Conservation (phyloP, 2,888 invertebrate species). For the Amphipyra berbera region DNA sequence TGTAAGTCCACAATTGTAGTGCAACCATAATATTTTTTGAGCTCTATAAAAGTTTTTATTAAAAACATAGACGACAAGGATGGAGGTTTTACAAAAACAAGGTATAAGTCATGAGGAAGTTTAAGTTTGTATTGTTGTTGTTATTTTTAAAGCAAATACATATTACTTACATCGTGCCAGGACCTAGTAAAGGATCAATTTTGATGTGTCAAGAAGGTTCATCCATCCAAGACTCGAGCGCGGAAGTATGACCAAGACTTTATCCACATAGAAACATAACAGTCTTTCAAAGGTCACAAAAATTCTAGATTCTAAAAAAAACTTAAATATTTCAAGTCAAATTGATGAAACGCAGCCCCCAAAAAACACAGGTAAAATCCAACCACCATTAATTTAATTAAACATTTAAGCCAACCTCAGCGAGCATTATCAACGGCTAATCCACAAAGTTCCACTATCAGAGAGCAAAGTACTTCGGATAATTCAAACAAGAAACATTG, state of each 20-base stretch:
- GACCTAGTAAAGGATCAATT: too few species aligned
- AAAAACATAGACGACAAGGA: constrained; percentile 8
- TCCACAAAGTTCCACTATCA: constrained; percentile 50
- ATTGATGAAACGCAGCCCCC: background rate
- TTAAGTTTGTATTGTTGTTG: too few species aligned
- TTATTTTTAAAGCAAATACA: too few species aligned
- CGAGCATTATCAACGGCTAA: constrained; percentile 41
- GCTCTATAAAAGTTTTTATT: background rate
- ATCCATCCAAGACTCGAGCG: too few species aligned
- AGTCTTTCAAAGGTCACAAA: too few species aligned
- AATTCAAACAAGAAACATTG: constrained; percentile 68
- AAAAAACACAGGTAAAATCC: constrained; percentile 11
- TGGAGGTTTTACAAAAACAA: background rate
- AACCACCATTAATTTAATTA: constrained; percentile 16
- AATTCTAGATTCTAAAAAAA: too few species aligned
- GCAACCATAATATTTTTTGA: constrained; percentile 2
- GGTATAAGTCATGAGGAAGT: too few species aligned
- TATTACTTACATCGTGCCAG: too few species aligned
- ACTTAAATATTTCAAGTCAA: too few species aligned
- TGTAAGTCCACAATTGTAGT: constrained; percentile 16
- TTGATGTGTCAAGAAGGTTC: too few species aligned
- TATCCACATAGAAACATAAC: too few species aligned
- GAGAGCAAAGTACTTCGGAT: constrained; percentile 50
- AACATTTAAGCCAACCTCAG: constrained; percentile 33
- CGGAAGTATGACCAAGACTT: too few species aligned